Base-by-base conservation (phyloP, 2,888 invertebrate genomes). In the Aquatica leii region DNA sequence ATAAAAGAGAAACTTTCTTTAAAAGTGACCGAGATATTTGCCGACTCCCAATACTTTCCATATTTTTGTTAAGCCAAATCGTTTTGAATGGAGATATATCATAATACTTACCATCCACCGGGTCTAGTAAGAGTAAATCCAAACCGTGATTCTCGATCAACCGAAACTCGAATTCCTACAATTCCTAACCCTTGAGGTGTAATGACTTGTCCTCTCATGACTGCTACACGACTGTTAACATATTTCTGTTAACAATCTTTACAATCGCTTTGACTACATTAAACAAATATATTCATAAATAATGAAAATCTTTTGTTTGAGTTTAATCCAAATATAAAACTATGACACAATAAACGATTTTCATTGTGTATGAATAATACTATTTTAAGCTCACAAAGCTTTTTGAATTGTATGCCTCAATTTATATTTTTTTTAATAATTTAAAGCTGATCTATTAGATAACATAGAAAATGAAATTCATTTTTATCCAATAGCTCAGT, bases 201-300 rank as follows among this genome's bases (percentile, higher is more conserved):
- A 73, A 97, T 90, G 78, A 99, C 97, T 84, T 95, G 94, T 73
- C 99, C 99, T 79, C 98, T 90, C 89, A 99, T 96, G 82, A 99
- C 98, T 78, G 98, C 96, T 77, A 97, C 98, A 82, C 98, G 95
- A 86, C 98, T 99, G 89, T 85, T 70, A 75, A 78, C 72, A 76
- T 63, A 75, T 61, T 68, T 65, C 69, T 65, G 73, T 76, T 71
- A 77, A 75, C 69, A 71, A 69, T 69, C 60, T 64, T 68, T 67
- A 60, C 58, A 67, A 60, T 66, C 65, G 59, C 21, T 50, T 50
- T 24, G 55, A 59, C 65, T n/a, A 65, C 67, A 69, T 65, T 67
- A 60, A 70, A 66, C 63, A 63, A 62, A 18, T 41, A 66, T 21
- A 46, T 46, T 57, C 57, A 65, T 67, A 70, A 70, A 73, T 70